Conservation (phyloP, 2,797 vertebrate species). For the Threskiornis aethiopicus region DNA sequence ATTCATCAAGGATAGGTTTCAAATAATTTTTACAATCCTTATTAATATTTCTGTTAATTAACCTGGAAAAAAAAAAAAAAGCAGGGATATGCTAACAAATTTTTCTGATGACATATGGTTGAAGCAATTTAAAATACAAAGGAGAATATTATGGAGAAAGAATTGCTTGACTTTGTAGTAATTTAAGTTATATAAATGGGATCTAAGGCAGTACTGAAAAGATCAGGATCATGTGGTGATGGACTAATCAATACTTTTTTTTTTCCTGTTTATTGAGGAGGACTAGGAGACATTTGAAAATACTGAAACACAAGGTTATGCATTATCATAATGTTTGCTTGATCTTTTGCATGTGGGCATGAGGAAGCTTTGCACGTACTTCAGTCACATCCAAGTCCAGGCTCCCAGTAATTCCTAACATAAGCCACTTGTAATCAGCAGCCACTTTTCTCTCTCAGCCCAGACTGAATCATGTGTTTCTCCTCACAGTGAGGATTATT, state of each 20-base stretch:
- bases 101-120: background rate
- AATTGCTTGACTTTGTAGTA: background rate
- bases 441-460: background rate
- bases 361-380: background rate
- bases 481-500: background rate
- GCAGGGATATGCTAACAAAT: background rate
- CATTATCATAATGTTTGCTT: background rate
- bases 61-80: background rate
- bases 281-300: background rate
- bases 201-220: background rate
- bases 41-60: background rate
- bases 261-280: background rate
- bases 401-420: background rate
- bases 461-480: background rate
- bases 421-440: background rate
- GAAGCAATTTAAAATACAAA: background rate
- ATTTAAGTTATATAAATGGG: background rate
- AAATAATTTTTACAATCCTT: background rate
- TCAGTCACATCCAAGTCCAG: background rate
- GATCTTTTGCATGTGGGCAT: background rate
- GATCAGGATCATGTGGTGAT: background rate
- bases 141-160: background rate
- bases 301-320: background rate
- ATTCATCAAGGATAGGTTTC: background rate
- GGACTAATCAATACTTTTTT: background rate